A percentile compares a stretch with the other conserved stretches of the same genome.
Evolutionary conservation across 2,797 vertebrate species (phyloP).

Genomic region (Hydrophis major): DNA sequence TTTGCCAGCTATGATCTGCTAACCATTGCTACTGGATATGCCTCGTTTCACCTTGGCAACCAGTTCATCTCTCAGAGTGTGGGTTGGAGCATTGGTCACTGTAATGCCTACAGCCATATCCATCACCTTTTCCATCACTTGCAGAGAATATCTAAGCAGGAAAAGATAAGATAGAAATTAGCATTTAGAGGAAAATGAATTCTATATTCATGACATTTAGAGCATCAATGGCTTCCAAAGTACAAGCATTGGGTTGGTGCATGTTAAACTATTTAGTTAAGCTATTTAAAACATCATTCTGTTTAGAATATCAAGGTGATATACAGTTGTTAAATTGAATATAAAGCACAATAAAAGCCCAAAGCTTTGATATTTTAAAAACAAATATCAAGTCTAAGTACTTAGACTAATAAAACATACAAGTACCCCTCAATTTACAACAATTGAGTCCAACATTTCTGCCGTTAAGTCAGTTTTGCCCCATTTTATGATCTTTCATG

Average conservation of each 20-base stretch:
- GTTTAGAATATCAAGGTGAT: not conserved
- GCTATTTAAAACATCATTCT: not conserved
- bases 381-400: not conserved
- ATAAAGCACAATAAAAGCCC: not conserved
- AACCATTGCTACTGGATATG: slow-evolving; percentile 85
- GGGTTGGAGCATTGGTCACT: slow-evolving; percentile 79
- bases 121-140: slow-evolving; percentile 89
- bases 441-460: not conserved
- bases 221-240: not conserved
- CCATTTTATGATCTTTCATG: not conserved
- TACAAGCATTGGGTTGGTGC: not conserved
- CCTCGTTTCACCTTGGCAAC: slow-evolving; percentile 84
- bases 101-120: slow-evolving; percentile 91
- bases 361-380: not conserved
- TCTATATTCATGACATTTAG: not conserved
- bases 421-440: not conserved
- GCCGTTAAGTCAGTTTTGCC: no score
- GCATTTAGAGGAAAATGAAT: not conserved
- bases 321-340: not conserved
- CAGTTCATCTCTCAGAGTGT: slow-evolving; percentile 84
- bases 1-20: slow-evolving; percentile 81
- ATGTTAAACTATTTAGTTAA: not conserved
- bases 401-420: not conserved
- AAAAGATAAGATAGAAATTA: slow-evolving; percentile 27
- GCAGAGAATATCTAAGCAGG: slow-evolving; percentile 81